Conservation (phyloP, 2,113 vertebrate genomes). For the Melozone crissalis region DNA sequence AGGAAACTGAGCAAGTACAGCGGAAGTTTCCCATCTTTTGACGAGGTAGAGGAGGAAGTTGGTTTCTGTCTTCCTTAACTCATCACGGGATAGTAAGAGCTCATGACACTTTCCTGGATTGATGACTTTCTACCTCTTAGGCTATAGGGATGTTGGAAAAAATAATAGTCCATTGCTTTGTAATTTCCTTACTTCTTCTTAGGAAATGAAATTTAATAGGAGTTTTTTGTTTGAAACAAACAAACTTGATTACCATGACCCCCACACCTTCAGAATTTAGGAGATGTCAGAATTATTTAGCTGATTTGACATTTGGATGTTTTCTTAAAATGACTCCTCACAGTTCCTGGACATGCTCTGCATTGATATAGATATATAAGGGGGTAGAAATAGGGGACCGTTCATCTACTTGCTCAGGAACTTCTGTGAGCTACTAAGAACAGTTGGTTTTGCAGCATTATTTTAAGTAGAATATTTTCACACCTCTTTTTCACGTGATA, state of each 20-base stretch:
- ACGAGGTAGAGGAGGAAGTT: not conserved
- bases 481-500: not conserved
- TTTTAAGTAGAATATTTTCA: slow-evolving; percentile 1
- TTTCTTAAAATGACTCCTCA: not conserved
- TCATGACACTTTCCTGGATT: not conserved
- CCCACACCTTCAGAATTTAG: not conserved
- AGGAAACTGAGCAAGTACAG: not conserved
- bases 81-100: not conserved
- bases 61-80: not conserved
- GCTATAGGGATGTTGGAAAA: not conserved
- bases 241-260: not conserved
- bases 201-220: not conserved
- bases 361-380: not conserved
- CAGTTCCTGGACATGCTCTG: not conserved
- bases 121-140: not conserved
- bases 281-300: not conserved
- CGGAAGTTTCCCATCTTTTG: not conserved
- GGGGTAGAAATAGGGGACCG: not conserved
- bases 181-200: not conserved
- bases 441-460: not conserved
- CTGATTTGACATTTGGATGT: not conserved
- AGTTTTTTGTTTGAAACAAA: not conserved
- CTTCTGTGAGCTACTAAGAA: not conserved
- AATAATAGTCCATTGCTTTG: not conserved
- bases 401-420: not conserved